Conservation (phyloP, 2,888 invertebrate species). For the Agonopterix heracliana region DNA sequence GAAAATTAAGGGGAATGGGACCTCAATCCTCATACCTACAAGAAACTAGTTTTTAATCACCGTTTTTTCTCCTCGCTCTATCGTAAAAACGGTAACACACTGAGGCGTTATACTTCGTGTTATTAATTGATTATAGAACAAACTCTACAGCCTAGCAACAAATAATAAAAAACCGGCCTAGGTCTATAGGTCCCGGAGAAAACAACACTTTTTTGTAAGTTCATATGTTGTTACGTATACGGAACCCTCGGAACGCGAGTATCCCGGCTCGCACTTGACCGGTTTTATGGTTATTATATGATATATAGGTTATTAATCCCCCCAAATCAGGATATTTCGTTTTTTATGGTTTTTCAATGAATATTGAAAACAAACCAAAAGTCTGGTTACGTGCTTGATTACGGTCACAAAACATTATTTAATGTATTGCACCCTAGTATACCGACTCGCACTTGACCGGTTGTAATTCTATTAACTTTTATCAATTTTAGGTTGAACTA, state of each 20-base stretch:
- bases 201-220: no score
- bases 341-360: no score
- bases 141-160: no score
- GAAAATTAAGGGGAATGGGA: not conserved
- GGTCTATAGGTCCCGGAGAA: no score
- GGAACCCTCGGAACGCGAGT: no score
- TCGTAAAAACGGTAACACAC: not conserved
- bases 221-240: no score
- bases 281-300: no score
- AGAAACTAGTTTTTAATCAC: not conserved
- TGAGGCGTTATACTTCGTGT: no score
- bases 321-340: no score
- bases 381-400: not conserved
- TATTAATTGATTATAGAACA: not conserved
- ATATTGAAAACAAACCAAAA: not conserved
- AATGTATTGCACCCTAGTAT: not conserved
- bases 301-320: no score
- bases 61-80: not conserved
- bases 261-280: no score
- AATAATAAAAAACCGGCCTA: no score
- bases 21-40: not conserved
- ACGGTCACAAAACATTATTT: not conserved
- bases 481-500: constrained; percentile 78
- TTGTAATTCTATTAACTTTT: not conserved
- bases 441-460: not conserved